Conservation (phyloP, 2,113 vertebrate species). For the Parus major region DNA sequence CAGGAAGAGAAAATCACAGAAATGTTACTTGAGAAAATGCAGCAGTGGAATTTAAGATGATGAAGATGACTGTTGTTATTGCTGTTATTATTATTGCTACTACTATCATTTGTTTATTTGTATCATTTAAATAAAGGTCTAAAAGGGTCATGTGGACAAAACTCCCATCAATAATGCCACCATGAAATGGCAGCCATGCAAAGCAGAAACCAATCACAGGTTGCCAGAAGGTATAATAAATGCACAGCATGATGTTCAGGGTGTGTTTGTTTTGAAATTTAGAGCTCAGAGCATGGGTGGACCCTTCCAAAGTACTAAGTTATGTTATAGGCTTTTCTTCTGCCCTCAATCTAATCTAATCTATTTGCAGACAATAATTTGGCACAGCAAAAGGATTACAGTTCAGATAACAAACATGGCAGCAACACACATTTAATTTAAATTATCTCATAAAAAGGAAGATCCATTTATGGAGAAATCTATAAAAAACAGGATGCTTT, state of each 20-base stretch:
- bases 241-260: not conserved
- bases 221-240: slow-evolving; percentile 11
- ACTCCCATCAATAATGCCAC: not conserved
- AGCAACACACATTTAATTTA: not conserved
- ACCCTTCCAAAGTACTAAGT: not conserved
- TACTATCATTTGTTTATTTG: not conserved
- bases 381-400: not conserved
- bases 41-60: not conserved
- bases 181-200: not conserved
- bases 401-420: not conserved
- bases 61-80: not conserved
- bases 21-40: not conserved
- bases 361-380: not conserved
- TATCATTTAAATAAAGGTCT: not conserved
- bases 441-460: not conserved
- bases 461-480: not conserved
- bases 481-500: not conserved
- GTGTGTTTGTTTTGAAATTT: not conserved
- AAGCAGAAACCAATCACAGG: not conserved
- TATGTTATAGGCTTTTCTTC: not conserved
- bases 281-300: not conserved
- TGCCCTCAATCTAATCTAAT: not conserved
- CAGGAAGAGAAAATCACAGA: not conserved
- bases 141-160: slow-evolving; percentile 11
- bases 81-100: not conserved